These are phyloP conservation scores for Meta bourneti DNA, from an alignment of 2,888 invertebrate species.

Conservation along the genomic window DNA sequence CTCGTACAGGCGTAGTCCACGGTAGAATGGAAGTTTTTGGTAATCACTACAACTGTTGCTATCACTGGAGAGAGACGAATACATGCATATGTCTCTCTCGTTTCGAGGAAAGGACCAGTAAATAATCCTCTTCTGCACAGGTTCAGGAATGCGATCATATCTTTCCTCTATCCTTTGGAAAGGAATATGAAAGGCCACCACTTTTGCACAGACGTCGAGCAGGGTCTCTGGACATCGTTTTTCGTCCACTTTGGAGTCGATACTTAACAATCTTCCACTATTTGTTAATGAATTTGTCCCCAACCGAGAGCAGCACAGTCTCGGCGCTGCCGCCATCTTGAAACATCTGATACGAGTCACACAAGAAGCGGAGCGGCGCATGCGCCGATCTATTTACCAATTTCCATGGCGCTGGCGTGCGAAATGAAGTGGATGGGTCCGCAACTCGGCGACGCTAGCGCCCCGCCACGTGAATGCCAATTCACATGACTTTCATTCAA, in stretches of 20 bases:
- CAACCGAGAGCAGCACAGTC: slow-evolving; percentile 78
- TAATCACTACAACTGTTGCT: slow-evolving; percentile 84
- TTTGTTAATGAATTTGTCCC: slow-evolving; percentile 76
- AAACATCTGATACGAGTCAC: slow-evolving; percentile 77
- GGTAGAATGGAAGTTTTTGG: slow-evolving; percentile 91
- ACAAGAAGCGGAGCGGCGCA: slow-evolving; percentile 66
- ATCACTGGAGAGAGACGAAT: slow-evolving; percentile 87
- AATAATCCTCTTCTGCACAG: slow-evolving; percentile 91
- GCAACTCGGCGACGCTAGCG: slow-evolving; percentile 51
- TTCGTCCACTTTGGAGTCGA: slow-evolving; percentile 71
- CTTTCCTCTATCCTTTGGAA: slow-evolving; percentile 93
- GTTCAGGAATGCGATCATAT: slow-evolving; percentile 92
- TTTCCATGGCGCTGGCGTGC: slow-evolving; percentile 65
- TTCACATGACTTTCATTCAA: slow-evolving; percentile 68
- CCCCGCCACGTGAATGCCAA: slow-evolving; percentile 34
- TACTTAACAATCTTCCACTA: slow-evolving; percentile 62
- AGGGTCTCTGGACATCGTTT: slow-evolving; percentile 84
- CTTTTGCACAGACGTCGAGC: slow-evolving; percentile 90
- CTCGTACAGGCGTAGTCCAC: slow-evolving; percentile 91
- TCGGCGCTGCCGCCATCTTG: slow-evolving; percentile 78
- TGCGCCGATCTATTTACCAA: slow-evolving; percentile 71
- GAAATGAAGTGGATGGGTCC: slow-evolving; percentile 3
- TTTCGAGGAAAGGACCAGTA: slow-evolving; percentile 94
- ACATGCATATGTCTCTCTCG: slow-evolving; percentile 93
- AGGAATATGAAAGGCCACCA: slow-evolving; percentile 91